phyloP scores from a whole-genome alignment of 2,888 invertebrate genomes.

The Zonitis immaculata region DNA sequence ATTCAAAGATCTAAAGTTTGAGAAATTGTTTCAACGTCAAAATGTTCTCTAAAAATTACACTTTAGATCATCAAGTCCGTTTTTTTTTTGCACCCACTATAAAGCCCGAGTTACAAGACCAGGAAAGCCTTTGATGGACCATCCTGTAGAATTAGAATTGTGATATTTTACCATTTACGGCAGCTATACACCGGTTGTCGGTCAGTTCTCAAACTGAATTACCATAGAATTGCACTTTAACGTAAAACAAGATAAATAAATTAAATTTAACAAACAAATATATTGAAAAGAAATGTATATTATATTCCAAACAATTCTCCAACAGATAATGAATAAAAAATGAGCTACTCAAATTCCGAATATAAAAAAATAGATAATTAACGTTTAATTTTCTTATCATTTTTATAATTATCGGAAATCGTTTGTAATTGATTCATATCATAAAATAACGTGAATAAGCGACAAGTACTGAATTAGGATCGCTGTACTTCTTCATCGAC shows the following conservation, averaged over 20 bases:
- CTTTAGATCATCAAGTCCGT: no score
- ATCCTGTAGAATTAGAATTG: not conserved
- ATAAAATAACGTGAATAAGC: no score
- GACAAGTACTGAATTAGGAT: no score
- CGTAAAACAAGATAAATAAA: not conserved
- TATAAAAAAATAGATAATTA: constrained; percentile 8
- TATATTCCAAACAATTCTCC: constrained; percentile 15
- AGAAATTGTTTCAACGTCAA: no score
- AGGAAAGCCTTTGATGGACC: no score
- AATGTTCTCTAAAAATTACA: no score
- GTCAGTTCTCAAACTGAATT: not conserved
- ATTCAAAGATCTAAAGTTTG: no score
- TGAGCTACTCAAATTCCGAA: constrained; percentile 17
- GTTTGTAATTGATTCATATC: not conserved
- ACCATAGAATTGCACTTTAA: not conserved
- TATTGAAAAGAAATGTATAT: constrained; percentile 20
- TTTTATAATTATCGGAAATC: not conserved
- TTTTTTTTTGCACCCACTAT: no score
- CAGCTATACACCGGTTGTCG: not conserved
- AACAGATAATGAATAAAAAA: constrained; percentile 18
- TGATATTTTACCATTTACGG: not conserved
- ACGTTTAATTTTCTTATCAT: constrained; percentile 14
- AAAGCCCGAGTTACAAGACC: no score
- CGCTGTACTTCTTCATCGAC: not conserved
- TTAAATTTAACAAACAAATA: constrained; percentile 3